Percentiles rank a stretch among this genome's conserved stretches.
phyloP scores from a whole-genome alignment of 2,113 vertebrate species.

The Trematomus loennbergii region DNA sequence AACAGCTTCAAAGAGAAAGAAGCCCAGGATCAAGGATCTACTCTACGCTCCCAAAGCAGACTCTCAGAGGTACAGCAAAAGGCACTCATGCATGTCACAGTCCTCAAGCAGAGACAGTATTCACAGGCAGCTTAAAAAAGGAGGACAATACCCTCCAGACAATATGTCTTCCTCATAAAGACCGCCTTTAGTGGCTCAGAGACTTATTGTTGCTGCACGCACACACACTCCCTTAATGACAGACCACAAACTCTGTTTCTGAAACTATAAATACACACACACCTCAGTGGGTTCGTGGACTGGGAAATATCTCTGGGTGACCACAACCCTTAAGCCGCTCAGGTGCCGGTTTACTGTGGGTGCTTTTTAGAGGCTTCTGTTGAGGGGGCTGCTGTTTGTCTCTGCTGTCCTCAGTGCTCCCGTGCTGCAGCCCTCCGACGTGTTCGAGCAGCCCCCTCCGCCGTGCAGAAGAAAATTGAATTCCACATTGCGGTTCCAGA shows the following conservation, averaged over 20 bases:
- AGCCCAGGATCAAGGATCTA: slow-evolving; percentile 92
- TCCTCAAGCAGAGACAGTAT: slow-evolving; percentile 45
- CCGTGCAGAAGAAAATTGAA: slow-evolving; percentile 92
- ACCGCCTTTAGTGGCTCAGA: slow-evolving; percentile 32
- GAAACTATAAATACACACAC: slow-evolving; percentile 55
- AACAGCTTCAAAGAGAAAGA: slow-evolving; percentile 89
- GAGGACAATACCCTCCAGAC: slow-evolving; percentile 42
- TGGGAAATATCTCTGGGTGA: slow-evolving; percentile 59
- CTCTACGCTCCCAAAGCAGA: slow-evolving; percentile 83
- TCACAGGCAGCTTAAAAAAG: slow-evolving; percentile 52
- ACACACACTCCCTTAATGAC: slow-evolving; percentile 49
- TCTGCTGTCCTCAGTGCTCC: slow-evolving; percentile 81
- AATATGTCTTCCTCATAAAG: slow-evolving; percentile 56
- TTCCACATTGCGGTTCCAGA: slow-evolving; percentile 92
- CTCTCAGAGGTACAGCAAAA: slow-evolving; percentile 87
- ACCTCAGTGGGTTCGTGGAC: slow-evolving; percentile 34
- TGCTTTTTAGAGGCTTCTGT: slow-evolving; percentile 33
- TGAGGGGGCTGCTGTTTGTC: slow-evolving; percentile 48
- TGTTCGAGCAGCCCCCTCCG: slow-evolving; percentile 92
- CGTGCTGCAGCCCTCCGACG: slow-evolving; percentile 91
- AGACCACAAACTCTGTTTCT: slow-evolving; percentile 52
- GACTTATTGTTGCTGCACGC: slow-evolving; percentile 34
- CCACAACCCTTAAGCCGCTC: slow-evolving; percentile 20
- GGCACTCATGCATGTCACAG: slow-evolving; percentile 62
- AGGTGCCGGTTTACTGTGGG: slow-evolving; percentile 53